Conservation (phyloP, 2,888 invertebrate genomes). For the Troides aeacus region DNA sequence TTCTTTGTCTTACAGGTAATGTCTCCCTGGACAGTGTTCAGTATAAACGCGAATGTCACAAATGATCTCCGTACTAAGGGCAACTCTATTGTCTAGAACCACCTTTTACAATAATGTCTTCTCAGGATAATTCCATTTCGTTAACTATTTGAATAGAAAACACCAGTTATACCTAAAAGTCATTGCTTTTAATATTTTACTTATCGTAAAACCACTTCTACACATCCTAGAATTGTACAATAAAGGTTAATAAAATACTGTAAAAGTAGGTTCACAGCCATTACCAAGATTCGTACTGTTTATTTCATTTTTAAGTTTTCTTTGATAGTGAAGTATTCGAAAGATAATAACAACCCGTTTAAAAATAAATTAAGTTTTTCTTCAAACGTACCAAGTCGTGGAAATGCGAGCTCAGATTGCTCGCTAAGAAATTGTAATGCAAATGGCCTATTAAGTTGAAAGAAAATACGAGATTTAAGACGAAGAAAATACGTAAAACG, state of each 20-base stretch:
- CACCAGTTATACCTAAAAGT: no score
- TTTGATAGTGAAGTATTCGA: neutral
- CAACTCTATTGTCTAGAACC: neutral
- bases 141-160: neutral
- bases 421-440: slow-evolving; percentile 21
- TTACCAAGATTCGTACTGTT: neutral
- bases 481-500: neutral
- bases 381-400: neutral
- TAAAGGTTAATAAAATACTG: no score
- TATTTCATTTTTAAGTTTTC: neutral
- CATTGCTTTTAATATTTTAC: no score
- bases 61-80: slow-evolving; percentile 1
- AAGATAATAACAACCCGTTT: no score
- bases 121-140: neutral
- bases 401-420: neutral
- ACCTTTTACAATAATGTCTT: neutral
- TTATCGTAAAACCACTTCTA: no score
- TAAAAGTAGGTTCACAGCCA: no score
- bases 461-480: slow-evolving; percentile 14
- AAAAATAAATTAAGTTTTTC: neutral
- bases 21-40: slow-evolving; percentile 13
- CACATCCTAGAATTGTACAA: no score
- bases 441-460: slow-evolving; percentile 17
- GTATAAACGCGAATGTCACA: slow-evolving; percentile 8
- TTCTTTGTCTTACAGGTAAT: slow-evolving; percentile 1